Base-by-base conservation (phyloP, 2,113 vertebrate species). In the Pollachius pollachius region DNA sequence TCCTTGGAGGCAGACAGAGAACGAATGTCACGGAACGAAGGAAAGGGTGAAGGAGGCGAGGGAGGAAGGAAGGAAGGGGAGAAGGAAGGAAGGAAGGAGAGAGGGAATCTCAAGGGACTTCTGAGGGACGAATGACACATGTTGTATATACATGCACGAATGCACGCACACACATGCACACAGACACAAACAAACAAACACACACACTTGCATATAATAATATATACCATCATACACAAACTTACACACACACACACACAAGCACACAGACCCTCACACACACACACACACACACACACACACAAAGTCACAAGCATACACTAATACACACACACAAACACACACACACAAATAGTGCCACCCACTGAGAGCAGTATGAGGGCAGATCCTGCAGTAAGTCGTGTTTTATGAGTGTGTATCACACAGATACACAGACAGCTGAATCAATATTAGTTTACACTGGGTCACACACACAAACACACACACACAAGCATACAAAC, bases 381-480 rank as follows among this genome's bases (percentile, higher is more conserved):
- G 81, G 80, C 76, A 81, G 85, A 89, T 87, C 83, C 79, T 68
- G 69, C 84, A 85, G 81, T 89, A 90, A 90, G 87, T 85, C 87
- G 85, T 84, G 83, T 89, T 90, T 90, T 89, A 90, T 90, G 87
- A 90, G 85, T 84, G 88, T 84, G 87, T 85, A 85, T 81, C 85
- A 87, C 80, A 83, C 85, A 83, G 87, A 86, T 84, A 87, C 80
- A 83, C 85, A 83, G 87, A 86, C 88, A 90, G 88, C 88, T 90
- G 88, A 90, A 89, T 87, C 88, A 90, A 89, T 90, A 89, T 90
- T 90, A 90, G 88, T 88, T 89, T 89, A 90, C 84, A 87, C 87
- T 80, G 77, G 85, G 87, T 87, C 85, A 89, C 77, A 73, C 76
- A 77, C 63, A 85, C 80, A 81, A 80, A 80, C 75, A 75, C 72